Evolutionary conservation across 2,888 invertebrate species (phyloP).

Genomic region (Mantis religiosa): DNA sequence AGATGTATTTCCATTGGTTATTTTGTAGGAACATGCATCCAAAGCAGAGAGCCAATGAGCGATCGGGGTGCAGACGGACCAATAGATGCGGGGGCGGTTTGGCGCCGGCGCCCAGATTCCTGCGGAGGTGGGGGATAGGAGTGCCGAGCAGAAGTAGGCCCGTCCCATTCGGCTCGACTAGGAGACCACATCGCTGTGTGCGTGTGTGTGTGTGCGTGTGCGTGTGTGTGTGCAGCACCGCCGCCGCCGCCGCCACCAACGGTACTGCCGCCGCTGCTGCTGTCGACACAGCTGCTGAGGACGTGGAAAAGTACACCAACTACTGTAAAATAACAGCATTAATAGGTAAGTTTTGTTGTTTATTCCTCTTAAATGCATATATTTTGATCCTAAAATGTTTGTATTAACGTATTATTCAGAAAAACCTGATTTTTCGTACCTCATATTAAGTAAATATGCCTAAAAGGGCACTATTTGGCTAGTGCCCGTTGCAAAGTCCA

Average conservation of each 20-base stretch:
- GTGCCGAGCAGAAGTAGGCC: background rate
- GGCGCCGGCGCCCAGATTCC: slow-evolving; percentile 47
- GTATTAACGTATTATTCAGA: background rate
- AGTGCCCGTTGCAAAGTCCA: too few relatives aligned
- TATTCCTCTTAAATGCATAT: too few relatives aligned
- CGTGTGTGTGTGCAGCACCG: background rate
- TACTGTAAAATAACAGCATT: background rate
- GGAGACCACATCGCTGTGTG: slow-evolving; percentile 38
- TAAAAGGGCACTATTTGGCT: too few relatives aligned
- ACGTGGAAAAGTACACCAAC: background rate
- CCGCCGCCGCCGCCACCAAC: background rate
- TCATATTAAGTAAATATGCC: too few relatives aligned
- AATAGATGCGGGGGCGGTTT: slow-evolving; percentile 45
- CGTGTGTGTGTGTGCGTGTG: background rate
- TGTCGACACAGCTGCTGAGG: background rate
- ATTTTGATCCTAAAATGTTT: background rate
- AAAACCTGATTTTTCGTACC: background rate
- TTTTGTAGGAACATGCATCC: slow-evolving; percentile 11
- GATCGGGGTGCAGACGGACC: slow-evolving; percentile 43
- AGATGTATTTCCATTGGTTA: slow-evolving; percentile 16
- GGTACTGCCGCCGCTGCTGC: background rate
- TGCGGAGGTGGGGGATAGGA: background rate
- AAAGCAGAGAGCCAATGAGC: background rate
- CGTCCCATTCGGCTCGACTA: slow-evolving; percentile 38
- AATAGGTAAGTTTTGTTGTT: background rate